Conservation (phyloP, 2,888 invertebrate genomes). For the Drosophila histrio region DNA sequence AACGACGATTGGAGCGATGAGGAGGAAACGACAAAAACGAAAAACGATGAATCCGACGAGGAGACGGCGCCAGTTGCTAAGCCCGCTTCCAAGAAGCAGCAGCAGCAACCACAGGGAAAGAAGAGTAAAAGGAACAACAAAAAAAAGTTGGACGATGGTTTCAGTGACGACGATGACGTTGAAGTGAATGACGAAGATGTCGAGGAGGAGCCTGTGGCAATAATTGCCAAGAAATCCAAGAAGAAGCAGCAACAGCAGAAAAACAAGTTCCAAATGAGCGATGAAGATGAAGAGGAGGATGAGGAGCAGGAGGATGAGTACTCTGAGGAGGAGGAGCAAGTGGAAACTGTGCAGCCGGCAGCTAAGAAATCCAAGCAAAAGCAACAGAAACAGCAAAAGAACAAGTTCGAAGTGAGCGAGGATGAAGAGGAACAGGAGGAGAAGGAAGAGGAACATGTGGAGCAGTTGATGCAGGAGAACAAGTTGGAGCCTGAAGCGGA, state of each 20-base stretch:
- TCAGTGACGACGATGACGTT: constrained; percentile 77
- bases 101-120: constrained; percentile 59
- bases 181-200: constrained; percentile 43
- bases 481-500: constrained; percentile 5
- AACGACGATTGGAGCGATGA: constrained; percentile 86
- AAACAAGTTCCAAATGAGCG: constrained; percentile 63
- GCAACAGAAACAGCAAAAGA: constrained; percentile 26
- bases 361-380: constrained; percentile 18
- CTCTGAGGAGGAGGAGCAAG: constrained; percentile 17
- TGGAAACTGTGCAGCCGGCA: constrained; percentile 31
- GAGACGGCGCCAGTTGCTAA: constrained; percentile 24
- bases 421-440: constrained; percentile 16
- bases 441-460: neutral
- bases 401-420: constrained; percentile 32
- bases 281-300: constrained; percentile 77
- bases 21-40: constrained; percentile 28
- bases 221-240: constrained; percentile 69
- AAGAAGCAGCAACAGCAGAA: constrained; percentile 80
- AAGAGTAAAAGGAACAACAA: constrained; percentile 80
- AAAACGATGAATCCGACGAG: constrained; percentile 47
- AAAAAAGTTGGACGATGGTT: constrained; percentile 66
- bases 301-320: constrained; percentile 41
- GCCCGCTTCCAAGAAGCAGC: constrained; percentile 60
- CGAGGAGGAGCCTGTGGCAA: constrained; percentile 40
- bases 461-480: neutral